Conservation (phyloP, 2,797 vertebrate genomes). For the Acanthurus leucopareius region DNA sequence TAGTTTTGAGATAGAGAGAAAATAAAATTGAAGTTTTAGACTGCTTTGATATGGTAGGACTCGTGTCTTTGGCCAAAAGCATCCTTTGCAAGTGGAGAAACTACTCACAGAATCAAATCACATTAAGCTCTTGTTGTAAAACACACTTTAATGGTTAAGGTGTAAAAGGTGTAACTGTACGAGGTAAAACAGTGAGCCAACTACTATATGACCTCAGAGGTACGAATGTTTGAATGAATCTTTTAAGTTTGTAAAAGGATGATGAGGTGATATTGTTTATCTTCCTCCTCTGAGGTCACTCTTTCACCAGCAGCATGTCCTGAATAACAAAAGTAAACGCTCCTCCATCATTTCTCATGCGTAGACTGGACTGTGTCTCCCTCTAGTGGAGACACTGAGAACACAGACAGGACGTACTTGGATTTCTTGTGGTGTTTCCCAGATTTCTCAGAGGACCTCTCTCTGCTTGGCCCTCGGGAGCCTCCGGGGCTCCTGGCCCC, state of each 20-base stretch:
- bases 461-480: slow-evolving; percentile 93
- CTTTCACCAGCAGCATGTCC: not conserved
- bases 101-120: no score
- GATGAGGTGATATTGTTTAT: not conserved
- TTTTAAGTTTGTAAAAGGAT: not conserved
- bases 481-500: slow-evolving; percentile 93
- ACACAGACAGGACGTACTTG: slow-evolving; percentile 79
- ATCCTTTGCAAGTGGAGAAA: no score
- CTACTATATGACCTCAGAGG: no score
- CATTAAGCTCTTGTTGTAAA: no score
- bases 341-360: not conserved
- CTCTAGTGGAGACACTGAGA: not conserved
- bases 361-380: not conserved
- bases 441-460: slow-evolving; percentile 94
- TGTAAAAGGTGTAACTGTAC: no score
- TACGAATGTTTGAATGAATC: not conserved
- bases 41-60: no score
- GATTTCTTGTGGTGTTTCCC: slow-evolving; percentile 97
- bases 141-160: no score
- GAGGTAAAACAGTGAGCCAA: no score
- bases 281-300: no score
- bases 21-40: no score
- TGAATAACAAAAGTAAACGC: slow-evolving; percentile 2
- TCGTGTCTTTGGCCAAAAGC: no score
- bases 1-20: no score